phyloP scores from a whole-genome alignment of 2,888 invertebrate species.

The Sepiola atlantica region DNA sequence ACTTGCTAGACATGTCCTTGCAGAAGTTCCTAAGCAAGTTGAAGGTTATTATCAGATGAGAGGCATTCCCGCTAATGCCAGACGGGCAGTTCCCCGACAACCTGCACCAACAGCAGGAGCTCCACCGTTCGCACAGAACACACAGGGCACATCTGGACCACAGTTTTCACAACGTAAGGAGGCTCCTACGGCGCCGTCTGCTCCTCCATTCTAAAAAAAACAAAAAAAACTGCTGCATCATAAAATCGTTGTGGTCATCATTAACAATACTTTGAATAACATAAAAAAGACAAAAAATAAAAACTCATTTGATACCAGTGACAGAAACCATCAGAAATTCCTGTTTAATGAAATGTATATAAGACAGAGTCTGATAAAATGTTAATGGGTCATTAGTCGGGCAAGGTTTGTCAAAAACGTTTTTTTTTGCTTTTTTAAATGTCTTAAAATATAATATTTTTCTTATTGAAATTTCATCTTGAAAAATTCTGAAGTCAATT shows the following conservation, averaged over 20 bases:
- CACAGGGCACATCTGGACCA: not conserved
- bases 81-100: constrained; percentile 42
- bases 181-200: not conserved
- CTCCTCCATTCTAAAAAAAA: not conserved
- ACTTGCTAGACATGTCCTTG: constrained; percentile 71
- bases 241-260: not conserved
- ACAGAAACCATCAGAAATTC: not conserved
- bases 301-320: not conserved
- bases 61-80: constrained; percentile 60
- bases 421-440: too few relatives aligned
- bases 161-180: too few relatives aligned
- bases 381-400: too few relatives aligned
- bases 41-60: constrained; percentile 69
- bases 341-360: too few relatives aligned
- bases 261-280: not conserved
- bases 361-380: too few relatives aligned
- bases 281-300: not conserved
- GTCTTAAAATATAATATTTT: too few relatives aligned
- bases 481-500: too few relatives aligned
- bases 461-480: too few relatives aligned
- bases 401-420: too few relatives aligned
- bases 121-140: not conserved
- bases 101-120: not conserved
- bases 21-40: constrained; percentile 73
- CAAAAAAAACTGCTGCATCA: too few relatives aligned